These are phyloP conservation scores for Bambusicola thoracicus DNA, from an alignment of 2,113 vertebrate genomes.

Conservation along the genomic window DNA sequence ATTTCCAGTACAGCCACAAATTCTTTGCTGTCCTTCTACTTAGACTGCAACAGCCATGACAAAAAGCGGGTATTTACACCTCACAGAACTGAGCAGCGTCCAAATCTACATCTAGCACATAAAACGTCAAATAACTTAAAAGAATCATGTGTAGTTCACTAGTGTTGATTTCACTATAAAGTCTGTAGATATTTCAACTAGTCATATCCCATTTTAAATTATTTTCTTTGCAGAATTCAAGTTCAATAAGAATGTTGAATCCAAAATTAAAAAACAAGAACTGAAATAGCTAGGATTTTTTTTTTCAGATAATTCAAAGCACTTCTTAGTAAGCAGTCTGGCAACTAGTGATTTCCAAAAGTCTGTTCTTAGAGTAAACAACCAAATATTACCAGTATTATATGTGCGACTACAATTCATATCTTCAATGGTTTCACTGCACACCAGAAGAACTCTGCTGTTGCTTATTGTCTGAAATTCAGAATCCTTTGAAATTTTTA, in stretches of 20 bases:
- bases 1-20: background rate
- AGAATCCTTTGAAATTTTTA: background rate
- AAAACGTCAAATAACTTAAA: accelerated
- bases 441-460: background rate
- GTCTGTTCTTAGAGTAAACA: background rate
- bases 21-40: background rate
- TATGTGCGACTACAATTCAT: accelerated
- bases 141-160: background rate
- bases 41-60: background rate
- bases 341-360: background rate
- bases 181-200: background rate
- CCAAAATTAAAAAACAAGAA: background rate
- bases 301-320: background rate
- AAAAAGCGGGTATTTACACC: background rate
- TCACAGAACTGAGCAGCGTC: accelerated
- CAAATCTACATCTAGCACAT: background rate
- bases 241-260: background rate
- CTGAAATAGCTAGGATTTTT: background rate
- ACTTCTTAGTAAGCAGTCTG: background rate
- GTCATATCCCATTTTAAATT: background rate
- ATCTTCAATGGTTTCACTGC: background rate
- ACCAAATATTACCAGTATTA: background rate
- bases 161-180: background rate
- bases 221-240: background rate
- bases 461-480: background rate